phyloP scores from a whole-genome alignment of 2,888 invertebrate genomes.

The Cremastobaeus sp. region DNA sequence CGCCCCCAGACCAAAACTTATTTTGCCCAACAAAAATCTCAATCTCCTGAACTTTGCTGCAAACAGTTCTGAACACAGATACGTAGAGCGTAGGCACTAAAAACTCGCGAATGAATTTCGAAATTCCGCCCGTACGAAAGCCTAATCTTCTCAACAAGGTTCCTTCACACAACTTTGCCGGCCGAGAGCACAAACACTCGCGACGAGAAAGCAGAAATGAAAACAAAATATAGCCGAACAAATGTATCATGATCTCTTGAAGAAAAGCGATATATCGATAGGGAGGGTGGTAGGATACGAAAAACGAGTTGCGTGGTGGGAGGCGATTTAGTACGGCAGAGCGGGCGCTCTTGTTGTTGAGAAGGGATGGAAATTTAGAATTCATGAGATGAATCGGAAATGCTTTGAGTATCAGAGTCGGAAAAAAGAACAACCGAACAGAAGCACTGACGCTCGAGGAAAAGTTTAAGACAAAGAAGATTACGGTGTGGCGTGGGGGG shows the following conservation, averaged over 20 bases:
- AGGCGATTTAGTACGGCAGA: not conserved
- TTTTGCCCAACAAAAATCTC: slow-evolving; percentile 38
- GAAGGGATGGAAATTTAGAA: slow-evolving; percentile 48
- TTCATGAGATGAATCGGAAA: slow-evolving; percentile 60
- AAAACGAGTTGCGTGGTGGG: slow-evolving; percentile 9
- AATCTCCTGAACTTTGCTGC: slow-evolving; percentile 25
- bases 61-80: slow-evolving; percentile 5
- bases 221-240: slow-evolving; percentile 30
- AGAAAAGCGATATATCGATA: slow-evolving; percentile 41
- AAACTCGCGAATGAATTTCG: slow-evolving; percentile 3
- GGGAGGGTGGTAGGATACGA: slow-evolving; percentile 4
- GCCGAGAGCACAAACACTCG: slow-evolving; percentile 3
- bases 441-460: not conserved
- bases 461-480: slow-evolving; percentile 23
- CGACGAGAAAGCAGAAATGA: slow-evolving; percentile 9
- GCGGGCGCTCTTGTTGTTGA: slow-evolving; percentile 6
- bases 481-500: not conserved
- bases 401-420: slow-evolving; percentile 8
- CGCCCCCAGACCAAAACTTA: slow-evolving; percentile 24
- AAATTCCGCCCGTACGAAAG: slow-evolving; percentile 9
- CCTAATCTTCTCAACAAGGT: not conserved
- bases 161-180: slow-evolving; percentile 2
- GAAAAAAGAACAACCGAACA: slow-evolving; percentile 21
- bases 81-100: slow-evolving; percentile 5
- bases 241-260: slow-evolving; percentile 26